A percentile compares a stretch with the other conserved stretches of the same genome.
Conservation (phyloP, 2,113 vertebrate genomes). For the Pseudorasbora parva region DNA sequence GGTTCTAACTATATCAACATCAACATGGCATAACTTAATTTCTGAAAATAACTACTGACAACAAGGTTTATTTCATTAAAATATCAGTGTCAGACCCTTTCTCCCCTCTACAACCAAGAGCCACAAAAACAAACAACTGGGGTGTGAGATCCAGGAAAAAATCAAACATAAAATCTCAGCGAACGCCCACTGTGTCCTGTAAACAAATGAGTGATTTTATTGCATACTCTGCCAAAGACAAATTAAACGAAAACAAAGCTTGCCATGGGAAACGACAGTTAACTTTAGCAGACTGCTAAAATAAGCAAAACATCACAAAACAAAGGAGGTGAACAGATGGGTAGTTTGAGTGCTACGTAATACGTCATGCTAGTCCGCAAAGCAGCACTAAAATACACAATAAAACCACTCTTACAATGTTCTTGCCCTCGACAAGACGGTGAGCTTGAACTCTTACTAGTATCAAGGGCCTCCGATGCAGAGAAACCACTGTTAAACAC, state of each 20-base stretch:
- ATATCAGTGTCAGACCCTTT: not conserved
- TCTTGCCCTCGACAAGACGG: conserved; percentile 18
- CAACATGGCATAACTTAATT: conserved; percentile 6
- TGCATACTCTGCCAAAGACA: conserved; percentile 17
- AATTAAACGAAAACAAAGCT: conserved; percentile 35
- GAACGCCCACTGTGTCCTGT: conserved; percentile 27
- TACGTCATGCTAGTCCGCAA: conserved; percentile 68
- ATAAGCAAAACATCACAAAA: conserved; percentile 56
- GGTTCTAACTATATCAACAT: conserved; percentile 20
- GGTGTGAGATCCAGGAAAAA: not conserved
- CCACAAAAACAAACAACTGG: conserved; percentile 6
- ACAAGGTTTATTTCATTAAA: not conserved
- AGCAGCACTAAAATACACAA: conserved; percentile 48
- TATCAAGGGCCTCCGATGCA: not conserved
- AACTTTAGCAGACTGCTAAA: conserved; percentile 60
- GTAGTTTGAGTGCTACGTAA: conserved; percentile 66
- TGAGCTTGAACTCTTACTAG: not conserved
- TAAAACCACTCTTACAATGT: conserved; percentile 54
- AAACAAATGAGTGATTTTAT: conserved; percentile 37
- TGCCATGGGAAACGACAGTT: conserved; percentile 38
- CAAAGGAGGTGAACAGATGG: conserved; percentile 63
- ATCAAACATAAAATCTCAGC: conserved; percentile 31
- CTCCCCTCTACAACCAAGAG: not conserved
- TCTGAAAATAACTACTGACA: conserved; percentile 11
- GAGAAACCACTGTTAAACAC: not conserved